Conservation (phyloP, 35 echinoderm and acorn worm genomes). For the Ptychodera flava region DNA sequence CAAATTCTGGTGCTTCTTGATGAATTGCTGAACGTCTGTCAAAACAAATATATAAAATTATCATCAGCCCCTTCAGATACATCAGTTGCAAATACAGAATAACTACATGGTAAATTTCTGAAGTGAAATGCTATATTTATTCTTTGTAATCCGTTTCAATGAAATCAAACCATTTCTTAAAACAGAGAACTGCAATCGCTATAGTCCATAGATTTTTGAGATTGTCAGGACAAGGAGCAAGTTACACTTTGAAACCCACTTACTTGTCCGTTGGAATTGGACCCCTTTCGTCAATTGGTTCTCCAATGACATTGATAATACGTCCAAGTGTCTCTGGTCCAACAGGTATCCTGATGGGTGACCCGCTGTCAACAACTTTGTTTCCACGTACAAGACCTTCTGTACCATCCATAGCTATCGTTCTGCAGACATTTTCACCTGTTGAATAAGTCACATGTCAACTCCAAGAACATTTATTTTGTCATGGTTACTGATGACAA, state of each 20-base stretch:
- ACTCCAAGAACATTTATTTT: no score
- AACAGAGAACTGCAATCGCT: no score
- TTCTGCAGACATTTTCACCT: slow-evolving; percentile 94
- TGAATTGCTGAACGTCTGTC: slow-evolving; percentile 72
- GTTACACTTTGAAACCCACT: not conserved
- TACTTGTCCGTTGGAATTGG: slow-evolving; percentile 91
- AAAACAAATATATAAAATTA: no score
- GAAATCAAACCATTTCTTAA: no score
- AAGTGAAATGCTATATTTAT: no score
- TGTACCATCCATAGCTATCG: slow-evolving; percentile 99
- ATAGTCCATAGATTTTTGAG: no score
- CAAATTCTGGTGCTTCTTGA: slow-evolving; percentile 92
- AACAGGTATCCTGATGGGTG: slow-evolving; percentile 94
- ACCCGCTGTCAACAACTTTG: slow-evolving; percentile 65
- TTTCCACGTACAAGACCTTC: slow-evolving; percentile 92
- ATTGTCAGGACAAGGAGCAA: no score
- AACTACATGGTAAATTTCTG: no score
- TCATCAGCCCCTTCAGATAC: no score
- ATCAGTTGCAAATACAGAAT: not conserved
- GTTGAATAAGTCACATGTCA: not conserved
- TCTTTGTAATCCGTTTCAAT: no score
- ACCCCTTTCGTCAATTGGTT: slow-evolving; percentile 99
- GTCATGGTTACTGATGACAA: no score
- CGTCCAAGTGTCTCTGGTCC: slow-evolving; percentile 89
- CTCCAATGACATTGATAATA: slow-evolving; percentile 99